These are phyloP conservation scores for Mylabris sibirica DNA, from an alignment of 2,888 invertebrate species.

Conservation along the genomic window DNA sequence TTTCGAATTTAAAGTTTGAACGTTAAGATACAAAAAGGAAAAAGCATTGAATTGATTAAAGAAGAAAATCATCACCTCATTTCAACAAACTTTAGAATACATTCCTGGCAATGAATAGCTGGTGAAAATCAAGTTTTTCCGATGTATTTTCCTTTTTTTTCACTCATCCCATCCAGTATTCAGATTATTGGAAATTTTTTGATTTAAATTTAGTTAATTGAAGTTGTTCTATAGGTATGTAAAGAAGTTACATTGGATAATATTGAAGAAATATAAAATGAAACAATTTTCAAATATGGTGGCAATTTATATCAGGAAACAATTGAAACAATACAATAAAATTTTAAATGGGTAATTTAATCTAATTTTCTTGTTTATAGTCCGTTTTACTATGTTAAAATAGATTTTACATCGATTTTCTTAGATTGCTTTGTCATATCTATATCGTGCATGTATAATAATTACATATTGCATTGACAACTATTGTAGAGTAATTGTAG, in stretches of 20 bases:
- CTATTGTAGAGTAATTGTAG: background rate
- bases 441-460: background rate
- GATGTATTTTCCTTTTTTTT: background rate
- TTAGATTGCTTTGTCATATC: background rate
- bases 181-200: background rate
- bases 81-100: background rate
- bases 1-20: conserved; percentile 4
- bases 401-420: background rate
- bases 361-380: background rate
- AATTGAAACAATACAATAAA: background rate
- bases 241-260: background rate
- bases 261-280: background rate
- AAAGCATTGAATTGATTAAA: background rate
- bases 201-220: background rate
- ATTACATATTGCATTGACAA: background rate
- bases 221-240: background rate
- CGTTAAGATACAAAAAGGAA: background rate
- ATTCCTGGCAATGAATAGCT: background rate
- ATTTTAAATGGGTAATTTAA: background rate
- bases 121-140: background rate
- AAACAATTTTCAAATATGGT: background rate
- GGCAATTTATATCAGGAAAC: background rate
- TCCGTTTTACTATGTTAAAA: background rate
- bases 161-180: background rate
- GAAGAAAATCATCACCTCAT: background rate